Evolutionary conservation across 2,888 invertebrate species (phyloP).

Genomic region (Cheilosia grossa): DNA sequence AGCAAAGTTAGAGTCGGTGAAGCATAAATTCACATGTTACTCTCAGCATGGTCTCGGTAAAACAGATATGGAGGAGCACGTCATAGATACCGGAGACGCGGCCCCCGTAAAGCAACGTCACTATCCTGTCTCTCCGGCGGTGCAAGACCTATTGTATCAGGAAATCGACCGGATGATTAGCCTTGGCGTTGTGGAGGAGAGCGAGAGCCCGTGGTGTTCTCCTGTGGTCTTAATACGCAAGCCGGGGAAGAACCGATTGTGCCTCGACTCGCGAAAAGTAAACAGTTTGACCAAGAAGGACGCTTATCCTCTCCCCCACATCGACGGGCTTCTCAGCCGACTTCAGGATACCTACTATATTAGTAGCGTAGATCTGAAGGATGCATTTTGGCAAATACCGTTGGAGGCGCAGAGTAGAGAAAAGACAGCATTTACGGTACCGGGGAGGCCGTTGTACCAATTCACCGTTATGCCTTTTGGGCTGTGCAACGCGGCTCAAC

Average conservation of each 20-base stretch:
- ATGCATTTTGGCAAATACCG: conserved; percentile 10
- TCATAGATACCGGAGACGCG: conserved; percentile 14
- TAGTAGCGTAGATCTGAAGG: neutral
- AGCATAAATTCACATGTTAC: neutral
- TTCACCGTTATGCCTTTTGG: conserved; percentile 45
- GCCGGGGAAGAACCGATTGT: conserved; percentile 14
- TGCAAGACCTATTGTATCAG: conserved; percentile 60
- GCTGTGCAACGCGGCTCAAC: conserved; percentile 51
- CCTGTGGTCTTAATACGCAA: conserved; percentile 76
- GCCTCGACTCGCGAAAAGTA: neutral
- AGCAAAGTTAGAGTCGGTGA: neutral
- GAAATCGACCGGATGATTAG: conserved; percentile 78
- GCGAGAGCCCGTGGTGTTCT: conserved; percentile 77
- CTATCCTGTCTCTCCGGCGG: conserved; percentile 67
- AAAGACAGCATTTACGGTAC: conserved; percentile 39
- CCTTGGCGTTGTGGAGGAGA: conserved; percentile 57
- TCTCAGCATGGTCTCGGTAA: conserved; percentile 19
- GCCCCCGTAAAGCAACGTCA: conserved; percentile 63
- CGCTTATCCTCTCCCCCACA: conserved; percentile 25
- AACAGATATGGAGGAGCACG: conserved; percentile 1
- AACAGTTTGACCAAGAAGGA: conserved; percentile 1
- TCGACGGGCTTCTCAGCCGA: conserved; percentile 7
- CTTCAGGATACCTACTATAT: conserved; percentile 6
- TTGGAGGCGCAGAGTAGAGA: neutral
- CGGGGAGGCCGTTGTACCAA: neutral